phyloP scores from a whole-genome alignment of 2,113 vertebrate genomes.

The Lanius collurio region DNA sequence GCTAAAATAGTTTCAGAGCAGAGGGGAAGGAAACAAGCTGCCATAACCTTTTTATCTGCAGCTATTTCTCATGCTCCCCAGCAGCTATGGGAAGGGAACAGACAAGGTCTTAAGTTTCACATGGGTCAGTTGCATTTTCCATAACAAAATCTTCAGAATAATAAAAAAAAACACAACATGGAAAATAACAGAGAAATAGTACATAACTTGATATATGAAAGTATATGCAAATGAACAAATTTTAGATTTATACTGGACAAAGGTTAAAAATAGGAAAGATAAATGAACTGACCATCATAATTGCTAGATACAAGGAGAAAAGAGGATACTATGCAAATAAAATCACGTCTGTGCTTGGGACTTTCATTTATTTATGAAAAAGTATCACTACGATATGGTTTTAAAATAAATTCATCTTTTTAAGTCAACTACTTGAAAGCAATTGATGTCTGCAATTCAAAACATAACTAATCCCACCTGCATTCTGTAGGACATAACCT shows the following conservation, averaged over 20 bases:
- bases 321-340: neutral
- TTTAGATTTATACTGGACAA: neutral
- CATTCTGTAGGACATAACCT: neutral
- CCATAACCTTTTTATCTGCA: neutral
- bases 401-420: neutral
- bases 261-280: neutral
- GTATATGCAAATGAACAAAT: neutral
- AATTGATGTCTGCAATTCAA: neutral
- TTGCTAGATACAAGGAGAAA: neutral
- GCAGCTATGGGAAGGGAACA: neutral
- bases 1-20: neutral
- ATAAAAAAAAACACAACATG: fast-evolving
- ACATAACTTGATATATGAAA: neutral
- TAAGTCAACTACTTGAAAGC: neutral
- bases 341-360: neutral
- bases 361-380: neutral
- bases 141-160: neutral
- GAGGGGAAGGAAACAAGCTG: neutral
- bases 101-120: neutral
- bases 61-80: neutral
- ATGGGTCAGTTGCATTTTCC: neutral
- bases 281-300: neutral
- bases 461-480: neutral
- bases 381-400: neutral
- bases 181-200: neutral